Evolutionary conservation across 2,113 vertebrate species (phyloP), one percentile per base, ranked within the genome.

Genomic region (Heliornis fulica): DNA sequence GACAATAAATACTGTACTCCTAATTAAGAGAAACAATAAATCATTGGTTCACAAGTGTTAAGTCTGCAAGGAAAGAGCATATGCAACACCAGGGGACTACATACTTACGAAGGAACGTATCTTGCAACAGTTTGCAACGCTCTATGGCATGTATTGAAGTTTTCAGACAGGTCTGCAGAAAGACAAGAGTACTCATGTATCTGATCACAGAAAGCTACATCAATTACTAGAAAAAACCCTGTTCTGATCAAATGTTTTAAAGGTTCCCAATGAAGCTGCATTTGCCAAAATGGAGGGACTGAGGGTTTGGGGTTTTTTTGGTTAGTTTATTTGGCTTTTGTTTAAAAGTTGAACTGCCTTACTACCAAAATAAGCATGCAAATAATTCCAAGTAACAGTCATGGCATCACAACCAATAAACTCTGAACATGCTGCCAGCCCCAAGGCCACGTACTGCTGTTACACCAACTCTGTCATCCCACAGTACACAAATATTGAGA

Each of bases 81-180:
- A 40, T n/a, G n/a, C 13, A 65, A 79, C 80, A 8, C 10, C 77
- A 64, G 0, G 0, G 16, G 51, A 71, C 56, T 5, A 36, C 34
- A 94, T 95, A 99, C 99, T 99, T 98, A 99, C 99, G 98, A 99
- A 95, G 99, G 99, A 79, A 99, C 99, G 1, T 99, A 99, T 99
- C 97, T 98, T 81, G 97, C 93, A 96, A 99, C 98, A 87, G 99
- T 97, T 94, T 99, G 99, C 90, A 99, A 70, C 2, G 99, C 99
- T 97, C 98, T 98, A 32, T 99, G 99, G 97, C 99, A 99, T 2
- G 97, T 98, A 72, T 98, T 91, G 32, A 99, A 99, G 95, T 96
- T 98, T 91, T 97, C 98, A 87, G 98, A 97, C 32, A 99, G 94
- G 87, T 98, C 99, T 99, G 75, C 5, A 97, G 83, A 68, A 89